Base-by-base conservation (phyloP, 1,140 invertebrate genomes). In the Ips typographus region DNA sequence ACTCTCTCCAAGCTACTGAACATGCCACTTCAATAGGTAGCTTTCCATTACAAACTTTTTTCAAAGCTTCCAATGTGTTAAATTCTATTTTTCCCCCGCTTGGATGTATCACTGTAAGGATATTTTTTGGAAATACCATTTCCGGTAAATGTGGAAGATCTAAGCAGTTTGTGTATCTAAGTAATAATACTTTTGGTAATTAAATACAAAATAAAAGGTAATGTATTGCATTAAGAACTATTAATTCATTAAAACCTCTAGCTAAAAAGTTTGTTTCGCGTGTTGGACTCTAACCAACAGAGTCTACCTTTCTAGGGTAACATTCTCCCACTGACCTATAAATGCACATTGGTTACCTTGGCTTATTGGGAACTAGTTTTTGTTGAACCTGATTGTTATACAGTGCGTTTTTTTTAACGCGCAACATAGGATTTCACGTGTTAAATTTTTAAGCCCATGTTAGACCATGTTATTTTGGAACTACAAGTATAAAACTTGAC, bases 81-180 rank as follows among this genome's bases (percentile, higher is more conserved):
- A 99, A 99, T 77, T 92, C 86, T 53, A 99, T 84, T 7, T 83
- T 79, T 68, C 88, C 87, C 56, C 93, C 93, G 77, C 82, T 83
- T 65, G 85, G 82, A 78, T 94, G 91, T 57, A 82, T 81, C 2
- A 96, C 76, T 47, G 80, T 82, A 6, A 98, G 82, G 71, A 88
- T 81, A 78, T 97, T 98, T 74, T 93, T 92, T 37, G 94, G 93
- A 86, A 98, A 99, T 22, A 98, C 92, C 96, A 99, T 99, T 78
- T 99, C 97, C 22, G 97, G 97, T 72, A 98, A 85, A 79, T 97
- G 94, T 44, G 94, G 94, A 72, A 98, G 83, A 71, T 87, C 83
- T 55, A 98, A 80, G 37, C 89, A 84, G 68, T 85, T 84, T 71
- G 88, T 90, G 79, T 90, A 98, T 74, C 92, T 94, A 77, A 66